phyloP scores from a whole-genome alignment of 2,797 vertebrate species.

The Rhadinocentrus ornatus region DNA sequence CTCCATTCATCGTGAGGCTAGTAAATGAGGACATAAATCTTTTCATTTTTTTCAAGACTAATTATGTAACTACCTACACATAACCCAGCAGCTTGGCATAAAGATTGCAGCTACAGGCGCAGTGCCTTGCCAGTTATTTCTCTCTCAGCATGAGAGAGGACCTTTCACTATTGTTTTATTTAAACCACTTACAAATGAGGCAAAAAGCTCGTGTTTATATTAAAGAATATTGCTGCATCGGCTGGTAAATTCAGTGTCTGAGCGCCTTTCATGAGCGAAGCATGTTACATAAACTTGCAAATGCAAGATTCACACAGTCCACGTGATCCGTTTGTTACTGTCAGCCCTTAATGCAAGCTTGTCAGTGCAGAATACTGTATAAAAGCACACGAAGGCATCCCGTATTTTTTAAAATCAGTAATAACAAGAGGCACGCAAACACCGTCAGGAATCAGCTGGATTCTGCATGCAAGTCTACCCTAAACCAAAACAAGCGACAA shows the following conservation, averaged over 20 bases:
- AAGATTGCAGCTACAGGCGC: constrained; percentile 44
- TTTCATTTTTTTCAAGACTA: constrained; percentile 18
- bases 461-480: constrained; percentile 5
- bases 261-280: constrained; percentile 41
- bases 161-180: constrained; percentile 7
- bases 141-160: constrained; percentile 24
- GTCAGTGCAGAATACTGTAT: constrained; percentile 11
- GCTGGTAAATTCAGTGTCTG: constrained; percentile 21
- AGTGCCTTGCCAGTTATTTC: constrained; percentile 26
- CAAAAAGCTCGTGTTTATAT: constrained; percentile 42
- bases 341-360: constrained; percentile 32
- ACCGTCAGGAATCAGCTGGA: not conserved
- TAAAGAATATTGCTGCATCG: constrained; percentile 45
- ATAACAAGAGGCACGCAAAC: constrained; percentile 6
- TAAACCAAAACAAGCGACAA: not conserved
- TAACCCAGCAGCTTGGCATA: constrained; percentile 24
- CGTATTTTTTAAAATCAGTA: not conserved
- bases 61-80: constrained; percentile 69
- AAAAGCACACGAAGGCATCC: not conserved
- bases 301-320: constrained; percentile 57
- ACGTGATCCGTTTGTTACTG: constrained; percentile 83
- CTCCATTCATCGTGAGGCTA: constrained; percentile 14
- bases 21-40: constrained; percentile 28
- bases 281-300: constrained; percentile 80
- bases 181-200: constrained; percentile 27